Percentiles rank a stretch among this genome's conserved stretches.
phyloP scores from a whole-genome alignment of 2,888 invertebrate genomes.

The Leptodirus hochenwartii region DNA sequence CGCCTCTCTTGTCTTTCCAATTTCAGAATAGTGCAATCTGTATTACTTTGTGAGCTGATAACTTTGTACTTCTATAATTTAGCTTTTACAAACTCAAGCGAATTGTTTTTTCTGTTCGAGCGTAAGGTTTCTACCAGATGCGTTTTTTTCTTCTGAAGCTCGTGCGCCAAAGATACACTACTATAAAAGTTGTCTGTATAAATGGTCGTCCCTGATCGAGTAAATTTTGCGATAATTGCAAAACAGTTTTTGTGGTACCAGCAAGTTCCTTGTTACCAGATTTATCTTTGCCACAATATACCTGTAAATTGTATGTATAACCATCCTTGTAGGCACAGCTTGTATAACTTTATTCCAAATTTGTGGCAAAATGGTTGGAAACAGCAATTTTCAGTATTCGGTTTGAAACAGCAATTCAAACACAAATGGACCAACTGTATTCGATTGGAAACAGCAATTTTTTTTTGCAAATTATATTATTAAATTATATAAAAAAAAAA shows the following conservation, averaged over 20 bases:
- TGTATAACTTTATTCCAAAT: constrained; percentile 2
- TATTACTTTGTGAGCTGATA: constrained; percentile 1
- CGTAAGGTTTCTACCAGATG: too few species aligned
- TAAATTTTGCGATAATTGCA: constrained; percentile 1
- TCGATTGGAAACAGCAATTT: too few species aligned
- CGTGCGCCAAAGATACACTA: constrained; percentile 2
- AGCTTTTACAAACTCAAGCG: not conserved
- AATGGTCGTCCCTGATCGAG: not conserved
- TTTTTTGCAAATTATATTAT: too few species aligned
- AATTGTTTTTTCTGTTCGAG: constrained; percentile 2
- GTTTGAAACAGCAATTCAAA: too few species aligned
- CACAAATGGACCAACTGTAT: too few species aligned
- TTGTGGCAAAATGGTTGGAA: too few species aligned
- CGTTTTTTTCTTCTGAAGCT: too few species aligned
- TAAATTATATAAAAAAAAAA: too few species aligned
- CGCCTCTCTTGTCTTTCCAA: constrained; percentile 2
- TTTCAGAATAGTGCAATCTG: constrained; percentile 1
- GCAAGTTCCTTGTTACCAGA: too few species aligned
- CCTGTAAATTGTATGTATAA: not conserved
- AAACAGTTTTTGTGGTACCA: constrained; percentile 1
- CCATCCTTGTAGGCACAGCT: not conserved
- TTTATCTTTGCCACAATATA: constrained; percentile 1
- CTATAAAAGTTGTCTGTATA: constrained; percentile 2
- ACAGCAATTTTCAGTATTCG: too few species aligned
- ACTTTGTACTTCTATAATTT: not conserved